Evolutionary conservation across 2,113 vertebrate genomes (phyloP).

Genomic region (Gopherus flavomarginatus): DNA sequence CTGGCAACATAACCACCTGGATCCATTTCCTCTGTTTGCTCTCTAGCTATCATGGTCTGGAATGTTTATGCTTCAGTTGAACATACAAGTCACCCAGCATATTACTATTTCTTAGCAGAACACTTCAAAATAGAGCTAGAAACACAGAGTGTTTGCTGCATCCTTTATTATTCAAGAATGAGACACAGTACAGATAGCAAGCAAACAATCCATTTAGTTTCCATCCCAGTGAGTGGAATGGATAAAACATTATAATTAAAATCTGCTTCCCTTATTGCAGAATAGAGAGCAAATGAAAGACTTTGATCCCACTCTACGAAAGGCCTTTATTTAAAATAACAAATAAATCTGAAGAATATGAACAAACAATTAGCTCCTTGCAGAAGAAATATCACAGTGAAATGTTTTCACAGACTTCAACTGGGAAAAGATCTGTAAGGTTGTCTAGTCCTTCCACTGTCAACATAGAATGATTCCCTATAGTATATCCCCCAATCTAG

Average conservation of each 20-base stretch:
- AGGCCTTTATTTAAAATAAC: background rate
- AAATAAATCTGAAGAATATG: background rate
- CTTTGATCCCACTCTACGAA: background rate
- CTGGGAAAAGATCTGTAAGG: background rate
- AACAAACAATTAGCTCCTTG: background rate
- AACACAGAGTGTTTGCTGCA: background rate
- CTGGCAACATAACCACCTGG: background rate
- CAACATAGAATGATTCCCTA: background rate
- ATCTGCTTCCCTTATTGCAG: background rate
- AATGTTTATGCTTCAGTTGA: slow-evolving; percentile 34
- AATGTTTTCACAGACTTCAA: background rate
- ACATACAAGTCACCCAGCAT: background rate
- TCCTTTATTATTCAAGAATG: background rate
- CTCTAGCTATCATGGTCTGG: background rate
- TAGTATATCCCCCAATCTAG: background rate
- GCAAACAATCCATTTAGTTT: background rate
- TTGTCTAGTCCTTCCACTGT: background rate
- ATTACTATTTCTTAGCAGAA: background rate
- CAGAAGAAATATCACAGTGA: background rate
- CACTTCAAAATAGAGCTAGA: background rate
- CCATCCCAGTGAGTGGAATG: background rate
- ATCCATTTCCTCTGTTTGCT: slow-evolving; percentile 7
- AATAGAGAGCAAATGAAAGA: background rate
- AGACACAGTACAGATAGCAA: background rate
- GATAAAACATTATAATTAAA: background rate